A percentile compares a stretch with the other conserved stretches of the same genome.
Conservation (phyloP, 2,797 vertebrate species). For the Harpagifer antarcticus region DNA sequence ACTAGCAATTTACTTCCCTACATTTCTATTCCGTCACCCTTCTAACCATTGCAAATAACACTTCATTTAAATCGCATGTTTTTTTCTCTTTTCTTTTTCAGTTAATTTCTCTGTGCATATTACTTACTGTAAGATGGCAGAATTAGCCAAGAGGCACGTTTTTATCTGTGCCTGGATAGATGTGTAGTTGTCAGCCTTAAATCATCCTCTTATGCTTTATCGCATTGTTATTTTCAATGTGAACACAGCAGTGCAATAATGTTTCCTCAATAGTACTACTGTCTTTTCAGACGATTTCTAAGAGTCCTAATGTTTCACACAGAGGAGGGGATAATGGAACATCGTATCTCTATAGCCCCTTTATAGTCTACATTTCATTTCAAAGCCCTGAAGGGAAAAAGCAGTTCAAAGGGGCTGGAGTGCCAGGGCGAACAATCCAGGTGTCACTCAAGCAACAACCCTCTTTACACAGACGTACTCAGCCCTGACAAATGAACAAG, state of each 20-base stretch:
- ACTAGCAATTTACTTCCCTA: constrained; percentile 13
- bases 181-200: too few relatives aligned
- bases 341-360: constrained; percentile 34
- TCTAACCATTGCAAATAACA: background rate
- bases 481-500: constrained; percentile 77
- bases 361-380: constrained; percentile 61
- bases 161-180: too few relatives aligned
- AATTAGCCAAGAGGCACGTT: too few relatives aligned
- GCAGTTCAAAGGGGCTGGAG: constrained; percentile 54
- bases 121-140: too few relatives aligned
- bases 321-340: constrained; percentile 38
- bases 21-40: constrained; percentile 2
- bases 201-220: constrained; percentile 29
- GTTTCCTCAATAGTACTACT: constrained; percentile 22
- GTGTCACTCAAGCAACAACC: constrained; percentile 73
- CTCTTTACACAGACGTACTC: constrained; percentile 67
- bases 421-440: constrained; percentile 66
- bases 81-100: constrained; percentile 5
- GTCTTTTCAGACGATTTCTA: constrained; percentile 28
- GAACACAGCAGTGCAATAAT: constrained; percentile 21
- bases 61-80: background rate
- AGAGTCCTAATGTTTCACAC: constrained; percentile 30
- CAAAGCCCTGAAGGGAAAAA: constrained; percentile 43
- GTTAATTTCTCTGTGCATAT: too few relatives aligned
- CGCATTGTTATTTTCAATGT: constrained; percentile 25